These are phyloP conservation scores for Semotilus atromaculatus DNA, from an alignment of 2,797 vertebrate genomes.

Conservation along the genomic window DNA sequence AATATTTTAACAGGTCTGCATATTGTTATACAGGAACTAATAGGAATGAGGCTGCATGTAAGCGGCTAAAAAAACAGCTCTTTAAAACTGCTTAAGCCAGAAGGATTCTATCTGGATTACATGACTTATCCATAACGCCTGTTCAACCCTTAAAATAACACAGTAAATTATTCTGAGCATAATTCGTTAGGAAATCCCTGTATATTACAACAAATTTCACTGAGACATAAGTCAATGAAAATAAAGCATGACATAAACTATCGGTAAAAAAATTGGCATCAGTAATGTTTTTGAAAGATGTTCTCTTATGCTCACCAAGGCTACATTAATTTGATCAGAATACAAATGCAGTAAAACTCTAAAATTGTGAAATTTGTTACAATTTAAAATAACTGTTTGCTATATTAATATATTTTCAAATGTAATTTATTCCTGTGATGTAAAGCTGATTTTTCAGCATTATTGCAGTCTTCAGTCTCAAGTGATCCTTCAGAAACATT, in stretches of 20 bases:
- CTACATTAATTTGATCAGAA: background rate
- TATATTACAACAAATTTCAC: background rate
- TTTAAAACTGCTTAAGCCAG: constrained; percentile 21
- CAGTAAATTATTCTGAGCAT: constrained; percentile 20
- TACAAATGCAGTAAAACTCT: background rate
- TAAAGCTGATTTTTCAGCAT: background rate
- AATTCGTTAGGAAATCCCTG: constrained; percentile 1
- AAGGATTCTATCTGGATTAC: constrained; percentile 38
- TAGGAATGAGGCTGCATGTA: constrained; percentile 41
- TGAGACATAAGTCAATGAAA: background rate
- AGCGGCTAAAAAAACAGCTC: constrained; percentile 19
- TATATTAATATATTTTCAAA: background rate
- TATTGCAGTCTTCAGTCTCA: background rate
- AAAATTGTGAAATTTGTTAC: background rate
- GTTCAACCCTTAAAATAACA: constrained; percentile 23
- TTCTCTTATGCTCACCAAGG: too few relatives aligned
- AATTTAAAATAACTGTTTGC: background rate
- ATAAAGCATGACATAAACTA: background rate
- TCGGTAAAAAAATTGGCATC: background rate
- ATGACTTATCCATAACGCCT: constrained; percentile 18
- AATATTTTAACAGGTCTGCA: constrained; percentile 62
- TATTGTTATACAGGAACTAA: constrained; percentile 49
- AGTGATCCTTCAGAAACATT: background rate
- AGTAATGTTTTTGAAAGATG: background rate
- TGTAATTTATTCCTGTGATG: too few relatives aligned